Evolutionary conservation across 2,888 invertebrate genomes (phyloP), one percentile per base, ranked within the genome.

Genomic region (Harmothoe impar): DNA sequence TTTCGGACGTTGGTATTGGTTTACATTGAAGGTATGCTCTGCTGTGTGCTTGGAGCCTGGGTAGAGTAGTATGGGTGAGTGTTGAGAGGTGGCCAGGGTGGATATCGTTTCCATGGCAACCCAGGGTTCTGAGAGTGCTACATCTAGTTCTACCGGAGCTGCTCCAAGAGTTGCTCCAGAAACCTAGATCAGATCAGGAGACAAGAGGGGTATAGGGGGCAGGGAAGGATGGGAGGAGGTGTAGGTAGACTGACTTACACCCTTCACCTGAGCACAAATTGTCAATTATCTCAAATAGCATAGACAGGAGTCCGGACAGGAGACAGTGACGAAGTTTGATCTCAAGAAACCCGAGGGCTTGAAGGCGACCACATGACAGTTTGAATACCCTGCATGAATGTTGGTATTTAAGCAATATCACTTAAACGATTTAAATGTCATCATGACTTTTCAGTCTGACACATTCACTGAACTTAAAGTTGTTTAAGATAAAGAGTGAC

Each of bases 101-200:
- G 54, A 52, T 52, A 52, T 15, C 54, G 54, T 52, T 62, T 1
- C 62, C 62, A 62, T 62, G n/a, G 62, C 15, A 12, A 62, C 62
- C 7, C 62, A n/a, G 62, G 62, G 62, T 62, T 52, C 54, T 52
- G 17, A 10, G 10, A 17, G 54, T 52, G 17, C 54, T n/a, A n/a
- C 54, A 10, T n/a, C n/a, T n/a, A n/a, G n/a, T 52, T 17, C 54
- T 52, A 17, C 54, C 12, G 54, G 20, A 62, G 62, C 62, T 15
- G 23, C 62, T 62, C 62, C 62, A 20, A 62, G 72, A 72, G 72
- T 3, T 72, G 72, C 25, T 29, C 62, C 62, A 62, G 12, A 62
- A 62, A 62, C 62, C 62, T 15, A 62, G 62, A n/a, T 62, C 62
- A 12, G 62, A 62, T n/a, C 62, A n/a, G 62, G 62, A n/a, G n/a